Percentiles rank a stretch among this genome's conserved stretches.
These are phyloP conservation scores for Enteromius fasciolatus DNA, from an alignment of 2,797 vertebrate species.

Conservation along the genomic window DNA sequence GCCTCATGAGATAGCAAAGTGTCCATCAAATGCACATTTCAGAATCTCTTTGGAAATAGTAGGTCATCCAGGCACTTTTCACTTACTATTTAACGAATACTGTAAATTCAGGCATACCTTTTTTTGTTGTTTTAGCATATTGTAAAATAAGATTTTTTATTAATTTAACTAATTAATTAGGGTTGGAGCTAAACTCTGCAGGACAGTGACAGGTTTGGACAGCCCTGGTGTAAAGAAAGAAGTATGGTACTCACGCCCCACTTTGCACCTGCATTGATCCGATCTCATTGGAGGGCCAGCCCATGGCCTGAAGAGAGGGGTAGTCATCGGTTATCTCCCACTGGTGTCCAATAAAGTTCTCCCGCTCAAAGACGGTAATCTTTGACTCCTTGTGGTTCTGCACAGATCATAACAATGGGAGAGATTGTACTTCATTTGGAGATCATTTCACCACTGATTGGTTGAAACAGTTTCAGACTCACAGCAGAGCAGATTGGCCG, in stretches of 20 bases:
- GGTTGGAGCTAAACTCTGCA: background rate
- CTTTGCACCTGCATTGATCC: slow-evolving; percentile 93
- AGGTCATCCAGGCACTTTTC: background rate
- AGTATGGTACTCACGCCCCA: slow-evolving; percentile 84
- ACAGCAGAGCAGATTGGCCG: slow-evolving; percentile 95
- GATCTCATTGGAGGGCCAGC: slow-evolving; percentile 93
- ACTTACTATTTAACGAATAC: background rate
- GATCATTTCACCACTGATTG: background rate
- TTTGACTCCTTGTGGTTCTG: slow-evolving; percentile 96
- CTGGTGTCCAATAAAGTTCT: slow-evolving; percentile 92
- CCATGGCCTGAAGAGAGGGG: slow-evolving; percentile 96
- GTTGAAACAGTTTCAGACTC: slow-evolving; percentile 66
- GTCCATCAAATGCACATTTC: background rate
- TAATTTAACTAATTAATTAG: background rate
- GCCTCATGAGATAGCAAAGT: background rate
- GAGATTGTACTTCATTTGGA: background rate
- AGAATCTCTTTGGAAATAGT: background rate
- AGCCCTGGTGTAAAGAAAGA: background rate
- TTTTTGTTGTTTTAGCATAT: background rate
- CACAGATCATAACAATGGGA: slow-evolving; percentile 35
- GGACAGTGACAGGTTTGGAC: background rate
- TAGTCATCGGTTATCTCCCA: slow-evolving; percentile 94
- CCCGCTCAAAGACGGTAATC: slow-evolving; percentile 89
- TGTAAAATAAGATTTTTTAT: background rate
- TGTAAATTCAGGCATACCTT: background rate